Evolutionary conservation across 2,888 invertebrate species (phyloP).

Genomic region (Pyrgus malvae): DNA sequence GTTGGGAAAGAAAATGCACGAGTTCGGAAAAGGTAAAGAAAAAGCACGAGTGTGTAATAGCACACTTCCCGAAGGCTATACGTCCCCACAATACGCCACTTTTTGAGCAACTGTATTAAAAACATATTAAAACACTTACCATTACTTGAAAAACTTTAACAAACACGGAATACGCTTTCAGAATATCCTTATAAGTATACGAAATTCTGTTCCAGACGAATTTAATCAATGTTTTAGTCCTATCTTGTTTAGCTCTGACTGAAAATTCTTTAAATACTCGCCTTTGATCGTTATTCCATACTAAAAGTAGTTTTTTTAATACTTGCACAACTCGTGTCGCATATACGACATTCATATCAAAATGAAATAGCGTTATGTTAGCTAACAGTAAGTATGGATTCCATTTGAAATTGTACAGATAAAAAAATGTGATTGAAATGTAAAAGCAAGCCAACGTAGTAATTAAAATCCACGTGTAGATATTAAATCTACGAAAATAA

Average conservation of each 20-base stretch:
- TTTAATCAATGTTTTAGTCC: neutral
- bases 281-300: slow-evolving; percentile 1
- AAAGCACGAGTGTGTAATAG: no score
- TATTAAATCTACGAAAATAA: slow-evolving; percentile 1
- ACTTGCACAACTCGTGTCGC: neutral
- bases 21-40: no score
- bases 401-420: neutral
- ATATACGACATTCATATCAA: slow-evolving; percentile 9
- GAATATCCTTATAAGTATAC: neutral
- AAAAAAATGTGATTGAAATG: neutral
- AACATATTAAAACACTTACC: slow-evolving; percentile 3
- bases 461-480: slow-evolving; percentile 1
- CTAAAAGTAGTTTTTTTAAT: neutral
- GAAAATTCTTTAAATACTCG: neutral
- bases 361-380: slow-evolving; percentile 4
- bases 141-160: slow-evolving; percentile 11
- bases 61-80: no score
- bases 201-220: neutral
- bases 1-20: no score
- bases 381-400: neutral
- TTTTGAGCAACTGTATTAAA: neutral
- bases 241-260: neutral
- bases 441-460: neutral
- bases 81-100: no score
- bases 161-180: neutral